These are phyloP conservation scores for Trematocara zebra DNA, from an alignment of 2,113 vertebrate genomes.

Conservation along the genomic window DNA sequence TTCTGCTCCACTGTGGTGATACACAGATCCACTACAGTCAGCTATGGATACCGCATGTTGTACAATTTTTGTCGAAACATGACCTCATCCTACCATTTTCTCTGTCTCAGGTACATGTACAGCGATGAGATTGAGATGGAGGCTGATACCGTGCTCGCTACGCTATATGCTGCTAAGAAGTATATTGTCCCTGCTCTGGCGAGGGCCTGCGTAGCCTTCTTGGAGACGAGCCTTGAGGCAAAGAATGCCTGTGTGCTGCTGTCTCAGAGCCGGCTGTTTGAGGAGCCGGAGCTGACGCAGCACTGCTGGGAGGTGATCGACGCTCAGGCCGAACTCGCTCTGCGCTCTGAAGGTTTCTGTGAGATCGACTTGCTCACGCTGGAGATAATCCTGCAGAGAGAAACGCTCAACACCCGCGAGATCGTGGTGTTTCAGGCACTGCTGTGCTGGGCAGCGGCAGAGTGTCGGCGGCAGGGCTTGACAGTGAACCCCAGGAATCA, in stretches of 20 bases:
- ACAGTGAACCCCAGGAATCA: constrained; percentile 77
- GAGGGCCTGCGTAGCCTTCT: constrained; percentile 87
- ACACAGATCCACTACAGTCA: neutral
- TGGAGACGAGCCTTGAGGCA: constrained; percentile 92
- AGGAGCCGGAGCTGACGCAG: constrained; percentile 90
- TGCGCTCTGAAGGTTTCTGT: constrained; percentile 88
- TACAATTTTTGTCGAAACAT: neutral
- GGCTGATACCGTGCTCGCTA: constrained; percentile 90
- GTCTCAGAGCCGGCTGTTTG: constrained; percentile 92
- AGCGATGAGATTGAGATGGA: constrained; percentile 94
- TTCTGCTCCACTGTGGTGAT: neutral
- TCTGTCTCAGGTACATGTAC: constrained; percentile 85
- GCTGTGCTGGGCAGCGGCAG: constrained; percentile 85
- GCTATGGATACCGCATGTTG: neutral
- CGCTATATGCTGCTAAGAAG: constrained; percentile 92
- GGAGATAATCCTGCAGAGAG: constrained; percentile 86
- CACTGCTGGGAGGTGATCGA: constrained; percentile 97
- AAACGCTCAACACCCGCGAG: constrained; percentile 88
- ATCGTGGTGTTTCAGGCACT: constrained; percentile 85
- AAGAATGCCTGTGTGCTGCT: constrained; percentile 92
- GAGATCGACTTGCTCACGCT: constrained; percentile 88
- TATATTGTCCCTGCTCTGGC: constrained; percentile 91
- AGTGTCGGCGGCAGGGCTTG: constrained; percentile 85
- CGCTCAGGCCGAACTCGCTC: constrained; percentile 88
- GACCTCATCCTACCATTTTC: neutral